A percentile compares a stretch with the other conserved stretches of the same genome.
phyloP scores from a whole-genome alignment of 2,888 invertebrate species.

The Colostygia pectinataria region DNA sequence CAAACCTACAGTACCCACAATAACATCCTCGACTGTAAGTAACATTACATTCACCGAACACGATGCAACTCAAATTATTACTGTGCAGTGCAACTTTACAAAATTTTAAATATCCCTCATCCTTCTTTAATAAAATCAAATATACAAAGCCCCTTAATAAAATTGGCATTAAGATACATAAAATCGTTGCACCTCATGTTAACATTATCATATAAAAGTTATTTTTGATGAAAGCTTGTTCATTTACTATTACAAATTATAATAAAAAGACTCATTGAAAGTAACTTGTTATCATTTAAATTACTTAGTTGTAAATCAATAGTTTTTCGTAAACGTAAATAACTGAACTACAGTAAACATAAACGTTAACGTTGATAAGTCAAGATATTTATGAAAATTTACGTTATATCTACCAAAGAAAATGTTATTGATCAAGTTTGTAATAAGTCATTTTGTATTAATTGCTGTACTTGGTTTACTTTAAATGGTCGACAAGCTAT shows the following conservation, averaged over 20 bases:
- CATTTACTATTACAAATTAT: neutral
- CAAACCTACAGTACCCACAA: slow-evolving; percentile 84
- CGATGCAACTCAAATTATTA: slow-evolving; percentile 17
- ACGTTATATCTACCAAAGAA: no score
- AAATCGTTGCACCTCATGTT: slow-evolving; percentile 37
- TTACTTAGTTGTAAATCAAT: no score
- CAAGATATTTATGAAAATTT: no score
- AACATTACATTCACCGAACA: slow-evolving; percentile 39
- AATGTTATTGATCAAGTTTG: neutral
- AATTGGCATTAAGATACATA: slow-evolving; percentile 62
- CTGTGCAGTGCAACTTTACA: slow-evolving; percentile 36
- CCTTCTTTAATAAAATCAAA: slow-evolving; percentile 24
- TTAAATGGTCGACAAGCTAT: neutral
- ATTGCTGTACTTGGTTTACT: slow-evolving; percentile 16
- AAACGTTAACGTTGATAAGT: no score
- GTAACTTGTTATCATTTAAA: neutral
- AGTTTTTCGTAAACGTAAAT: no score
- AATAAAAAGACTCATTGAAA: slow-evolving; percentile 5
- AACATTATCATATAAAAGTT: slow-evolving; percentile 26
- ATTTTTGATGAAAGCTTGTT: slow-evolving; percentile 17
- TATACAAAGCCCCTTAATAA: slow-evolving; percentile 77
- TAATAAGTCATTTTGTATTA: neutral
- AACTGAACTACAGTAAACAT: no score
- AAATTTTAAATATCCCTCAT: slow-evolving; percentile 26
- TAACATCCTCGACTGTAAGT: slow-evolving; percentile 82